Percentiles rank a stretch among this genome's conserved stretches.
These are phyloP conservation scores for Azorinus chamasolen DNA, from an alignment of 2,888 invertebrate species.

Conservation along the genomic window DNA sequence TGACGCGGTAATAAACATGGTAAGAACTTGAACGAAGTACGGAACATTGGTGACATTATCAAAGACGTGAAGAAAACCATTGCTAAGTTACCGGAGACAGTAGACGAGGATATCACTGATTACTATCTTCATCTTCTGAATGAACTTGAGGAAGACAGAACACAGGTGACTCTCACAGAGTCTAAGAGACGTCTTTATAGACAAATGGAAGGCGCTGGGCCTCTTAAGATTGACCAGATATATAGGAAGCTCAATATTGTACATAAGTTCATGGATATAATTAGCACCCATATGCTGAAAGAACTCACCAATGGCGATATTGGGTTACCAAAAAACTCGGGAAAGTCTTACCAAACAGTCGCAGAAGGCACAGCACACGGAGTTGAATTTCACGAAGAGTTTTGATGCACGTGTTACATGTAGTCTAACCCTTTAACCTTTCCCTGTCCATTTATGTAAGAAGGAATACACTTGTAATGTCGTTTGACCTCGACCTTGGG, in stretches of 20 bases:
- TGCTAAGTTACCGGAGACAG: conserved; percentile 22
- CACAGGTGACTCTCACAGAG: conserved; percentile 46
- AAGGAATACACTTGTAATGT: no score
- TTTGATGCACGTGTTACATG: conserved; percentile 1
- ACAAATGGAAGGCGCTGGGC: conserved; percentile 32
- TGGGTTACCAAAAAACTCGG: neutral
- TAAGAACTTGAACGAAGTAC: conserved; percentile 45
- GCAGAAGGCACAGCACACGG: conserved; percentile 1
- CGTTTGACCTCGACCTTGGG: no score
- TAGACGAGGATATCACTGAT: conserved; percentile 29
- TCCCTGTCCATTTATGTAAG: no score
- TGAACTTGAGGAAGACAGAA: conserved; percentile 55
- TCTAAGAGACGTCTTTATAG: conserved; percentile 47
- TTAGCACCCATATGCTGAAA: conserved; percentile 35
- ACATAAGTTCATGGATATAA: conserved; percentile 36
- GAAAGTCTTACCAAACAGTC: neutral
- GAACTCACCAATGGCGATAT: conserved; percentile 12
- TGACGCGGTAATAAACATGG: conserved; percentile 29
- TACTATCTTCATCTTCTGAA: conserved; percentile 44
- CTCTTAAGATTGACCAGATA: conserved; percentile 35
- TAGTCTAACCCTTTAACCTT: no score
- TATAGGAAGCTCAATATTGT: conserved; percentile 41
- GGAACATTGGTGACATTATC: conserved; percentile 24
- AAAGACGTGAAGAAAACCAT: conserved; percentile 24
- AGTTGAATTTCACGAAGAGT: conserved; percentile 15